Conservation (phyloP, 2,888 invertebrate genomes). For the Tetragonula carbonaria region DNA sequence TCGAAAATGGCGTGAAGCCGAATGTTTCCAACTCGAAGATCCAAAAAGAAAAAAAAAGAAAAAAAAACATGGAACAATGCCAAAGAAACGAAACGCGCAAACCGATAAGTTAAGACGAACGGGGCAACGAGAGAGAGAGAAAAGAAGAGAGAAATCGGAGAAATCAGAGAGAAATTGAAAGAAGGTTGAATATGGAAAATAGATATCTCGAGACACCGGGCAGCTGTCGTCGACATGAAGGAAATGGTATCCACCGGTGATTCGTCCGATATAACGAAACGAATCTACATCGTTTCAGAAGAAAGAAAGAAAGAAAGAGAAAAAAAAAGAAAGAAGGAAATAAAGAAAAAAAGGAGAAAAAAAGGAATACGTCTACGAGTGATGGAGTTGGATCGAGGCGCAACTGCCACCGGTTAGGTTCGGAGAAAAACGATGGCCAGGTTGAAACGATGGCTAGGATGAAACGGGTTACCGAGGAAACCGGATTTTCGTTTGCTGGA, state of each 20-base stretch:
- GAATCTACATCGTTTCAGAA: slow-evolving; percentile 59
- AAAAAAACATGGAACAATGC: not conserved
- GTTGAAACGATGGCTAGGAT: slow-evolving; percentile 29
- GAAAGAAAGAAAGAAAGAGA: not conserved
- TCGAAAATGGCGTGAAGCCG: not conserved
- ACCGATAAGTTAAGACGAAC: slow-evolving; percentile 24
- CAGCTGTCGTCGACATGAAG: slow-evolving; percentile 71
- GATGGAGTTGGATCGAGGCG: not conserved
- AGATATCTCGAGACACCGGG: slow-evolving; percentile 63
- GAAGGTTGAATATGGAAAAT: slow-evolving; percentile 64
- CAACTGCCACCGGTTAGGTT: not conserved
- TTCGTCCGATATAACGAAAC: slow-evolving; percentile 65
- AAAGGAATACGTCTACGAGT: not conserved
- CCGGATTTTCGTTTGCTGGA: slow-evolving; percentile 71
- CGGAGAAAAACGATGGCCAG: slow-evolving; percentile 20
- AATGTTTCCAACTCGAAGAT: slow-evolving; percentile 3
- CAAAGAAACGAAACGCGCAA: slow-evolving; percentile 26
- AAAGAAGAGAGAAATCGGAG: not conserved
- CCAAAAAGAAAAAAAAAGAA: slow-evolving; percentile 4
- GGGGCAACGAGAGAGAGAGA: not conserved
- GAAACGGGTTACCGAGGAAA: slow-evolving; percentile 57
- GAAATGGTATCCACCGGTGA: slow-evolving; percentile 70
- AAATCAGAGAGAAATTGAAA: not conserved
- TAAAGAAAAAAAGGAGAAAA: not conserved
- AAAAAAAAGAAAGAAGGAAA: slow-evolving; percentile 43